Conservation (phyloP, 2,113 vertebrate genomes). For the Diadophis punctatus region DNA sequence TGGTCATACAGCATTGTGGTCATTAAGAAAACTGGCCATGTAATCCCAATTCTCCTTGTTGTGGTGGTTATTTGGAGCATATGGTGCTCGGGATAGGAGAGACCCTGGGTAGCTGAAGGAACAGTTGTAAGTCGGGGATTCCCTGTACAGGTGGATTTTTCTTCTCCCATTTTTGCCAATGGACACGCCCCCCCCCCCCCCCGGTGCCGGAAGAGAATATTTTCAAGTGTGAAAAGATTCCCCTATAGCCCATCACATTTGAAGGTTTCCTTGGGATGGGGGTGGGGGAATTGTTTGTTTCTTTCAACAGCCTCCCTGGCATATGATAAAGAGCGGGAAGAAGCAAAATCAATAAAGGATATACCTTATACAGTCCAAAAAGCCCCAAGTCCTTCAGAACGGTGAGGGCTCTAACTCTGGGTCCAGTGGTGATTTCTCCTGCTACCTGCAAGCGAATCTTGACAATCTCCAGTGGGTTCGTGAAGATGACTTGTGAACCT, state of each 20-base stretch:
- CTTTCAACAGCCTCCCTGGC: constrained; percentile 4
- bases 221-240: constrained; percentile 45
- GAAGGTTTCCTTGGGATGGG: neutral
- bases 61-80: neutral
- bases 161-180: constrained; percentile 54
- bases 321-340: neutral
- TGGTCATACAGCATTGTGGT: neutral
- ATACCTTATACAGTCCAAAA: constrained; percentile 80
- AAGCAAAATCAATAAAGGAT: constrained; percentile 35
- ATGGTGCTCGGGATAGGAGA: neutral
- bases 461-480: constrained; percentile 87
- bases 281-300: neutral
- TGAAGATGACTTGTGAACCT: constrained; percentile 82
- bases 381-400: constrained; percentile 77
- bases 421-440: constrained; percentile 84
- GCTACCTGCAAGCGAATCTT: constrained; percentile 98
- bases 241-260: neutral
- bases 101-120: neutral
- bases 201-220: constrained; percentile 51
- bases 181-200: no score
- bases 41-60: neutral
- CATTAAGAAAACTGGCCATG: neutral
- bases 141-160: constrained; percentile 44
- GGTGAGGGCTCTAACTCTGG: constrained; percentile 77
- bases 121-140: neutral